phyloP scores from a whole-genome alignment of 2,797 vertebrate species.

The Phyllotis vaccarum region DNA sequence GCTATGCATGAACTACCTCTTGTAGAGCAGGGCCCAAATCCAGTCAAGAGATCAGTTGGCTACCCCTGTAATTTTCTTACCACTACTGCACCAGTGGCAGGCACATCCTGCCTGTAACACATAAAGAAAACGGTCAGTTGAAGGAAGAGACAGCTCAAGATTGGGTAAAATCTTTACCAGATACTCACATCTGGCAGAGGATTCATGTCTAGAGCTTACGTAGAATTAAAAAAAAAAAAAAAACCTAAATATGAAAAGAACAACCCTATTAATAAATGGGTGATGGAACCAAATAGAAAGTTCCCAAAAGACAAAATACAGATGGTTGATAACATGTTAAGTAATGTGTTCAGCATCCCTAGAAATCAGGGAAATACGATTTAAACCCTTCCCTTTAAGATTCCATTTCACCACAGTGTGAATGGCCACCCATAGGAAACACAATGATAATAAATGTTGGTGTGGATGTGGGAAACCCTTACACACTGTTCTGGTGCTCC shows the following conservation, averaged over 20 bases:
- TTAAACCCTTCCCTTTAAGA: not conserved
- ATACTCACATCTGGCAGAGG: not conserved
- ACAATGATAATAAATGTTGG: not conserved
- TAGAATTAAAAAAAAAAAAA: not conserved
- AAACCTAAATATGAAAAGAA: not conserved
- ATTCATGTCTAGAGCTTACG: not conserved
- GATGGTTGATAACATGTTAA: not conserved
- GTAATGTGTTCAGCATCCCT: not conserved
- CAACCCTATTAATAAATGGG: not conserved
- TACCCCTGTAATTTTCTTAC: no score
- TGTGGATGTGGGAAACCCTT: not conserved
- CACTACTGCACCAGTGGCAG: no score
- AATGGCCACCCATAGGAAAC: not conserved
- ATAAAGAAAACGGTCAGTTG: not conserved
- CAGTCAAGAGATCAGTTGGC: no score
- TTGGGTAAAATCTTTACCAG: not conserved
- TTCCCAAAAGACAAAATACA: not conserved
- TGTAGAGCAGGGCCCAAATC: no score
- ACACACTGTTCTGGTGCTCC: not conserved
- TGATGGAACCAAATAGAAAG: not conserved
- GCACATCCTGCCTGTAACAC: no score
- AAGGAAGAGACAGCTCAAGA: not conserved
- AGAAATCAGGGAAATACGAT: not conserved
- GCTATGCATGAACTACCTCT: no score
- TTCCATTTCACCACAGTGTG: not conserved